phyloP scores from a whole-genome alignment of 2,797 vertebrate species.

The Dendrocincla fuliginosa region DNA sequence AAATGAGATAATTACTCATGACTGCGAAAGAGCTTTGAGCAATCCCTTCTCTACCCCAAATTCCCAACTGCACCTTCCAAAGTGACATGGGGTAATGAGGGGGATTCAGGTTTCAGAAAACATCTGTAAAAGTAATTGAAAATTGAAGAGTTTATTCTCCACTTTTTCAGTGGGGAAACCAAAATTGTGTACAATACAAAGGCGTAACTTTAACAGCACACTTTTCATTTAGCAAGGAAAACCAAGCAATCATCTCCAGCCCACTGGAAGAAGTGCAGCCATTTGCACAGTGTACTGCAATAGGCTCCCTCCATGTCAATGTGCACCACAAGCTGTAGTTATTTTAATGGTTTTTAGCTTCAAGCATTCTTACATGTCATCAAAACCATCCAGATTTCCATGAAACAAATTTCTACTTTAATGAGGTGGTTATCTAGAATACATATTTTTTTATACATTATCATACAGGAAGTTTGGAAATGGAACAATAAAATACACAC shows the following conservation, averaged over 20 bases:
- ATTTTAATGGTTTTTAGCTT: conserved; percentile 22
- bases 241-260: not conserved
- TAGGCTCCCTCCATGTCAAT: not conserved
- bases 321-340: not conserved
- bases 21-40: not conserved
- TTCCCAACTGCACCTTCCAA: not conserved
- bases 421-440: not conserved
- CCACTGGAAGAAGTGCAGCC: not conserved
- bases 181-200: not conserved
- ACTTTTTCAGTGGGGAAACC: not conserved
- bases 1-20: not conserved
- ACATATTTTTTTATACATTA: not conserved
- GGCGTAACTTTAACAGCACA: not conserved
- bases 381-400: not conserved
- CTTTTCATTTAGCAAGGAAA: not conserved
- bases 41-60: not conserved
- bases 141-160: not conserved
- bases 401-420: not conserved
- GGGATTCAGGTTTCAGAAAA: not conserved
- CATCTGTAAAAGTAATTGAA: not conserved
- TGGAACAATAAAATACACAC: not conserved
- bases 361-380: not conserved
- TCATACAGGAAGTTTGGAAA: not conserved
- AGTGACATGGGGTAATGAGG: not conserved
- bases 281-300: not conserved